These are phyloP conservation scores for Julus scanicus DNA, from an alignment of 2,888 invertebrate species.

Conservation along the genomic window DNA sequence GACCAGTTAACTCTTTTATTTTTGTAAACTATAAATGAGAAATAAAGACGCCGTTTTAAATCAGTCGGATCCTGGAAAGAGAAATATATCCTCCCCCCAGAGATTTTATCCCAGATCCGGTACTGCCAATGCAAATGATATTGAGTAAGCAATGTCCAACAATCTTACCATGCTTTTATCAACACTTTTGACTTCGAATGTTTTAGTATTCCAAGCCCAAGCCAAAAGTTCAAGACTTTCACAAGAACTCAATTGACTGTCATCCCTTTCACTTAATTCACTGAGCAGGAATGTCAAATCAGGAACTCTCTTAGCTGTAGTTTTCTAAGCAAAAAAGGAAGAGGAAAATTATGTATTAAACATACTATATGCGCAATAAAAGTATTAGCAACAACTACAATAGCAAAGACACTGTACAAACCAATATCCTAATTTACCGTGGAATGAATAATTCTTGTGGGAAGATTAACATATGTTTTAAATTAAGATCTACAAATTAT, in stretches of 20 bases:
- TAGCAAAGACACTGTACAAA: no score
- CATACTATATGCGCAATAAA: no score
- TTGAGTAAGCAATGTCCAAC: not conserved
- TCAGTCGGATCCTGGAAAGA: no score
- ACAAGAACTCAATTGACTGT: not conserved
- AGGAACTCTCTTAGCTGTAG: not conserved
- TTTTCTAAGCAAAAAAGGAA: not conserved
- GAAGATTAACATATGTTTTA: no score
- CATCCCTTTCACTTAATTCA: conserved; percentile 1
- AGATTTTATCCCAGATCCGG: no score
- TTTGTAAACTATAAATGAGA: not conserved
- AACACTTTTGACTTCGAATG: conserved; percentile 36
- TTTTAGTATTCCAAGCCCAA: conserved; percentile 31
- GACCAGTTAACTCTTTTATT: conserved; percentile 61
- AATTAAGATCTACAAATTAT: no score
- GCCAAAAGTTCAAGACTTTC: conserved; percentile 1
- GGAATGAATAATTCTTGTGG: no score
- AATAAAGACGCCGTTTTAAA: not conserved
- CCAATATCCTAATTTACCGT: no score
- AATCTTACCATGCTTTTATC: conserved; percentile 29
- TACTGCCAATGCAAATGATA: not conserved
- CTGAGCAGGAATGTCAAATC: not conserved
- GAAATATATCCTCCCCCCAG: no score
- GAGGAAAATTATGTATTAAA: not conserved
- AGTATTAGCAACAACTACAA: conserved; percentile 60